phyloP scores from a whole-genome alignment of 2,113 vertebrate genomes.

The Carassius gibelio region DNA sequence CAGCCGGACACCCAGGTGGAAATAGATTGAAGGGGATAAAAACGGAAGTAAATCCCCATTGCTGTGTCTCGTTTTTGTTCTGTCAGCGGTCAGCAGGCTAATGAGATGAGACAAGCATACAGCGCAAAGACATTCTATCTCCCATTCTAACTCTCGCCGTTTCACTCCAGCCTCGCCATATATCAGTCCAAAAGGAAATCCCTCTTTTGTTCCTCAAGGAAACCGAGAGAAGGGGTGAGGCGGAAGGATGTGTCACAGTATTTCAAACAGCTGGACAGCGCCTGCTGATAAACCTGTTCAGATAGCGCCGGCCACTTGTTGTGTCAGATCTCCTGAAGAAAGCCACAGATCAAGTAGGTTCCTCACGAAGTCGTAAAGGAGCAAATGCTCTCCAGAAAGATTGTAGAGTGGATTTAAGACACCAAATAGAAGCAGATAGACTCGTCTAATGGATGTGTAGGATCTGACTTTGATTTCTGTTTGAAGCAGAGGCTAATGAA shows the following conservation, averaged over 20 bases:
- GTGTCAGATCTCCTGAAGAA: conserved; percentile 29
- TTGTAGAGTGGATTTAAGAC: neutral
- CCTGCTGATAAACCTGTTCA: conserved; percentile 36
- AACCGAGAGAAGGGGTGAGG: conserved; percentile 48
- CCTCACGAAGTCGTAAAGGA: neutral
- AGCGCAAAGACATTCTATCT: neutral
- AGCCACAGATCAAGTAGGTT: conserved; percentile 15
- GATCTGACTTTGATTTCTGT: conserved; percentile 16
- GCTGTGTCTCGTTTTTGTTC: neutral
- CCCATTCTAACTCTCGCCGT: neutral
- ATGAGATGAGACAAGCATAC: conserved; percentile 7
- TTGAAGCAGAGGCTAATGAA: conserved; percentile 18
- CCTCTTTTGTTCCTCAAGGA: conserved; percentile 70
- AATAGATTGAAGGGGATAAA: too few relatives aligned
- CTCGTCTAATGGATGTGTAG: neutral
- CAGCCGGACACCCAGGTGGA: too few relatives aligned
- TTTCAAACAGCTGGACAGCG: conserved; percentile 50
- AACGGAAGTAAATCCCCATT: neutral
- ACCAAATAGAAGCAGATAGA: conserved; percentile 3
- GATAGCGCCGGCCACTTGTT: conserved; percentile 40
- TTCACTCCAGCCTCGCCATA: conserved; percentile 28
- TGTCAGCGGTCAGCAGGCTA: neutral
- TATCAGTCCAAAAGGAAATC: conserved; percentile 62
- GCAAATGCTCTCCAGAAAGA: conserved; percentile 8
- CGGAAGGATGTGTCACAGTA: conserved; percentile 49